phyloP scores from a whole-genome alignment of 2,113 vertebrate species.

The Caretta caretta region DNA sequence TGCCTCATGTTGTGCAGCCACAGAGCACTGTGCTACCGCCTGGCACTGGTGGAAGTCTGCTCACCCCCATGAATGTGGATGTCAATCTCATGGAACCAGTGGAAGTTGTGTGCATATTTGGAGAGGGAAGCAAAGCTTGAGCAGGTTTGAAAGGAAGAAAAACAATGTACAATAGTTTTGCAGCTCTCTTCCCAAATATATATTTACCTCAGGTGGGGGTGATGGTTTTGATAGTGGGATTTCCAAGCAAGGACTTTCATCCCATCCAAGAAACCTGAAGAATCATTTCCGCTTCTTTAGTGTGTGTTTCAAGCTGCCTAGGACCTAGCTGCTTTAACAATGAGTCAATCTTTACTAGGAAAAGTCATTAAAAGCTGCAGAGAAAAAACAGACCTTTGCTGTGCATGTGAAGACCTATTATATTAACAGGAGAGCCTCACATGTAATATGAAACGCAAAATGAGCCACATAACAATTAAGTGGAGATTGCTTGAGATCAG shows the following conservation, averaged over 20 bases:
- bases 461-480: background rate
- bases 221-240: background rate
- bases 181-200: background rate
- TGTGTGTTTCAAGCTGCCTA: constrained; percentile 31
- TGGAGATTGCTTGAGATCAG: constrained; percentile 1
- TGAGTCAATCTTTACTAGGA: constrained; percentile 30
- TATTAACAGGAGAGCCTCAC: constrained; percentile 19
- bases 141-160: background rate
- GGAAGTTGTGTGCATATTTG: background rate
- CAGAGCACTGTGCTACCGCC: background rate
- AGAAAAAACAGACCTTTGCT: constrained; percentile 14
- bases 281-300: constrained; percentile 8
- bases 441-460: constrained; percentile 4
- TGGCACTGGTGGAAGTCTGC: background rate
- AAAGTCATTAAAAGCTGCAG: constrained; percentile 30
- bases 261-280: background rate
- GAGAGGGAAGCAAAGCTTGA: background rate
- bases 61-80: background rate
- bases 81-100: background rate
- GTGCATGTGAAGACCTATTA: background rate
- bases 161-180: background rate
- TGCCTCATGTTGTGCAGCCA: constrained; percentile 33
- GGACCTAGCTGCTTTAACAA: constrained; percentile 34
- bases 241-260: constrained; percentile 12
- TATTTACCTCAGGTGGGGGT: constrained; percentile 1